Base-by-base conservation (phyloP, 2,888 invertebrate species). In the Stictocephala bisonia region DNA sequence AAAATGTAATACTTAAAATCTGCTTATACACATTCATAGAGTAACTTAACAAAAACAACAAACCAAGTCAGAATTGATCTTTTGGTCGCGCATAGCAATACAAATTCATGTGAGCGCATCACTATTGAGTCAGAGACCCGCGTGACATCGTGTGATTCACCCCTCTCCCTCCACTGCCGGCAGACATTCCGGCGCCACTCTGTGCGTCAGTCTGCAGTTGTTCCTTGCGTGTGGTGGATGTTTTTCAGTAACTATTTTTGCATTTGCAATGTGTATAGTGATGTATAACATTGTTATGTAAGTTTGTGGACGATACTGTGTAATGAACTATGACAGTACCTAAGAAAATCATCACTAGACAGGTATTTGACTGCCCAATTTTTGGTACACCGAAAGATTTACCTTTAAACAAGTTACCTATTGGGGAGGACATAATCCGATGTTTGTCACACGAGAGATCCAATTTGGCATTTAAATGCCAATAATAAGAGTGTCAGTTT, bases 401-500 rank as follows among this genome's bases (percentile, higher is more conserved):
- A 22, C 13, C 48, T 22, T 2, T 13, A 48, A 48, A 48, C 48
- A 48, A 48, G 15, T 22, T 48, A 22, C 15, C 48, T 7, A 48
- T 11, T 2, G 15, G 15, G 6, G 18, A 48, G 48, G 48, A 48
- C 3, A n/a, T 48, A 6, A 48, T 15, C 22, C 48, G 48, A 3
- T 7, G 44, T 44, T 44, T n/a, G n/a, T 44, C 44, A 4, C 20
- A 78, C 70, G 44, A 48, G 18, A 50, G 44, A 68, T 78, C 41
- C 26, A 53, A 53, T 26, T 26, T 58, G n/a, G 26, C 24, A 50
- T 40, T 44, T 29, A 24, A 66, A 41, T n/a, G 31, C 20, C 31
- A 41, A 74, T 31, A 66, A 68, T n/a, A 70, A 51, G 20, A 71
- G 24, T 4, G 27, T 26, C 2, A 58, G 58, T 58, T 29, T 24